Conservation (phyloP, 2,797 vertebrate species). For the Microctenopoma steveboyesi region DNA sequence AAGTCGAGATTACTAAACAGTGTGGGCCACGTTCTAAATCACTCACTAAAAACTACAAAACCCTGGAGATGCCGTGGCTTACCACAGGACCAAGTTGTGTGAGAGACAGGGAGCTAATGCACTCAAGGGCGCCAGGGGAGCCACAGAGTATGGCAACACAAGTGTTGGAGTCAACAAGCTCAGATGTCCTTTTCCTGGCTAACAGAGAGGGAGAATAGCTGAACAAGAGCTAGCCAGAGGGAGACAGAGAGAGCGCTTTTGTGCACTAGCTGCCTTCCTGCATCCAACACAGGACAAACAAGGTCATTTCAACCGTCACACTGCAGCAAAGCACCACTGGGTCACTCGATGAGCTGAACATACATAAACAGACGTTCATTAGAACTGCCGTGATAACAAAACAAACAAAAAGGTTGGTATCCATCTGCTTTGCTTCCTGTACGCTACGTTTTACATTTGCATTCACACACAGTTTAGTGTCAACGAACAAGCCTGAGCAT, state of each 20-base stretch:
- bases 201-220: slow-evolving; percentile 60
- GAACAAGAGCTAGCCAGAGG: slow-evolving; percentile 62
- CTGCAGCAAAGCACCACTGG: slow-evolving; percentile 61
- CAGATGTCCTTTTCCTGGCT: slow-evolving; percentile 79
- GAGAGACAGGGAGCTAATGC: slow-evolving; percentile 75
- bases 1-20: slow-evolving; percentile 78
- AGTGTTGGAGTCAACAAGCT: slow-evolving; percentile 81
- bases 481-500: slow-evolving; percentile 13
- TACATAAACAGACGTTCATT: slow-evolving; percentile 29
- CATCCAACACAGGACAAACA: slow-evolving; percentile 62
- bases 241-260: slow-evolving; percentile 45
- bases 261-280: slow-evolving; percentile 61
- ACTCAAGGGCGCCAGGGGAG: slow-evolving; percentile 75
- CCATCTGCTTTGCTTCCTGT: neutral
- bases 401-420: slow-evolving; percentile 41
- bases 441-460: slow-evolving; percentile 23
- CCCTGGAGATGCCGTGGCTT: slow-evolving; percentile 79
- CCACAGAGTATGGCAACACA: slow-evolving; percentile 65
- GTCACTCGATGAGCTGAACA: slow-evolving; percentile 54
- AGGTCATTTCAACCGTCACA: slow-evolving; percentile 70
- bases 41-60: slow-evolving; percentile 80
- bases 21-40: slow-evolving; percentile 74
- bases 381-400: slow-evolving; percentile 23
- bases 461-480: slow-evolving; percentile 24
- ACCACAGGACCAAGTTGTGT: slow-evolving; percentile 78